Base-by-base conservation (phyloP, 2,888 invertebrate species). In the Synergus umbraculus region DNA sequence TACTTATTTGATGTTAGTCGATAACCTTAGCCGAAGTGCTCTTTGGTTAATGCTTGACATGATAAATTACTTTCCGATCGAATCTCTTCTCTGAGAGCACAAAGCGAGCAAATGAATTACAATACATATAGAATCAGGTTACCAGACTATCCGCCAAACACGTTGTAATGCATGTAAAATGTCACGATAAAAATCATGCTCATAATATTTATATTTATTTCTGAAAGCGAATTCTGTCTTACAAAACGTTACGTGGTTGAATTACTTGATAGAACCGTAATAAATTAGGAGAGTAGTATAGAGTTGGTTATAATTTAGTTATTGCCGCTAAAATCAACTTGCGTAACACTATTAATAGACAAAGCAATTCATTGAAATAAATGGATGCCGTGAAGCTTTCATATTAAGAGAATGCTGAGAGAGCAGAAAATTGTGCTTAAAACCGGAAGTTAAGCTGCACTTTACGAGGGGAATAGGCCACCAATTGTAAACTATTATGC, bases 61-160 rank as follows among this genome's bases (percentile, higher is more conserved):
- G 73, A 73, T 73, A 54, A 73, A 58, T 73, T 29, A 49, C 73
- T 73, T 73, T 73, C 73, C 54, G 73, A 73, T 73, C 37, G 49
- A 73, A 58, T 54, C 54, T 73, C 73, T n/a, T 41, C 49, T 37
- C 54, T 54, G 41, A 49, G 54, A 73, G 73, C 54, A 73, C 73
- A 73, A 54, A 41, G 73, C 54, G 54, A 73, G 54, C 73, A 73
- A 73, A 73, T 73, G 49, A 73, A 73, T 73, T 73, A 73, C 73
- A 73, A 73, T 73, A 73, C 73, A 73, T 37, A 54, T 54, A 73
- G 54, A 73, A 73, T 58, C 73, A 73, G 73, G 54, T 41, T 49
- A 73, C 73, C 9, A 29, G 63, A 63, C 58, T 58, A 58, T 58
- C 18, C 58, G 69, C 49, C 37, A 29, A 69, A 49, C 69, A 69